phyloP scores from a whole-genome alignment of 1,140 invertebrate species.

The Anastrepha obliqua region DNA sequence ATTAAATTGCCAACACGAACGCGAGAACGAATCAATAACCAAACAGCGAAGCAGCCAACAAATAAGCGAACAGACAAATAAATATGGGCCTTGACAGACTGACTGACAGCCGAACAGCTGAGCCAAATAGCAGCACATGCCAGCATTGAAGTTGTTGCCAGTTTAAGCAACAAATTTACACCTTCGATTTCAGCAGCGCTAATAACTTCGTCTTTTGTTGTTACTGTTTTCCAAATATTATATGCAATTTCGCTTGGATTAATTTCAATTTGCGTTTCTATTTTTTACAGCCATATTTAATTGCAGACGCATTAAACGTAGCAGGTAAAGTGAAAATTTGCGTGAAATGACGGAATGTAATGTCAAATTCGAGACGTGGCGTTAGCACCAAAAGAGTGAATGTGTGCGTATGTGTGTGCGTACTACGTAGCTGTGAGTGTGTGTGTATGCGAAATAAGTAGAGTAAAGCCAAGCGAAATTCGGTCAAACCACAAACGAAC shows the following conservation, averaged over 20 bases:
- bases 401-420: neutral
- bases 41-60: neutral
- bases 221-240: neutral
- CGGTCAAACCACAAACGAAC: conserved; percentile 24
- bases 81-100: conserved; percentile 33
- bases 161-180: conserved; percentile 30
- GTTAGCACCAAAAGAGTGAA: neutral
- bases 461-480: conserved; percentile 6
- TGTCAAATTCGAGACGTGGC: neutral
- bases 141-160: conserved; percentile 7
- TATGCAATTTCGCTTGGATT: neutral
- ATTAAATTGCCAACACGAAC: conserved; percentile 36
- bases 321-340: too few relatives aligned
- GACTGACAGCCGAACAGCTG: conserved; percentile 21
- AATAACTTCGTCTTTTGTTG: neutral
- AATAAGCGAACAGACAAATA: neutral
- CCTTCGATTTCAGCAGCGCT: neutral
- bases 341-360: neutral
- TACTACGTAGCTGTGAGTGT: neutral
- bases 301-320: neutral
- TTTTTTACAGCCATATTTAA: conserved; percentile 8
- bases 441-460: neutral
- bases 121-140: neutral
- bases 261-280: conserved; percentile 20
- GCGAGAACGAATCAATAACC: neutral